Evolutionary conservation across 2,888 invertebrate genomes (phyloP).

Genomic region (Antheraea yamamai): DNA sequence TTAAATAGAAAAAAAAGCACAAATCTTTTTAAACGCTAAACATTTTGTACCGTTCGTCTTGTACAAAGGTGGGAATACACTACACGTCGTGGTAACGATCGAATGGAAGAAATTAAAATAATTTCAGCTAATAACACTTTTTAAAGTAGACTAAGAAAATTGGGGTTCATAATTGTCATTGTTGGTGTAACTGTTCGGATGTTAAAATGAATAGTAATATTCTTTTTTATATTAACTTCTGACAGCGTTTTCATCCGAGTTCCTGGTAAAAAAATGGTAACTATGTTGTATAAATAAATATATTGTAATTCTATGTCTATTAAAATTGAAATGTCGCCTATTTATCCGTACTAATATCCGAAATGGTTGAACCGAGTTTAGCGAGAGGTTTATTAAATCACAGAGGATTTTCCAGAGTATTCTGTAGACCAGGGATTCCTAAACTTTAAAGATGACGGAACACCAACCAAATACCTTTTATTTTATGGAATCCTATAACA

Average conservation of each 20-base stretch:
- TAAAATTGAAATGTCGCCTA: too few species aligned
- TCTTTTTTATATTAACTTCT: background rate
- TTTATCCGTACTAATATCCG: too few species aligned
- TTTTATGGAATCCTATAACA: too few species aligned
- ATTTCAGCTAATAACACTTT: constrained; percentile 27
- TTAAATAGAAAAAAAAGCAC: constrained; percentile 44
- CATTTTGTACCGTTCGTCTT: constrained; percentile 30
- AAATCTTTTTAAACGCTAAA: constrained; percentile 41
- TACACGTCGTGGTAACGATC: constrained; percentile 33
- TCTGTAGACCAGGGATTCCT: too few species aligned
- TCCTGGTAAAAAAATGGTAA: too few species aligned
- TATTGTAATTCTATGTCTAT: too few species aligned
- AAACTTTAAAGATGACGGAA: too few species aligned
- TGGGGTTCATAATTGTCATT: background rate
- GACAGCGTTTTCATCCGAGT: background rate
- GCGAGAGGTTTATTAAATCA: too few species aligned
- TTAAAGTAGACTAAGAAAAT: constrained; percentile 18
- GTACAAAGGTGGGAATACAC: constrained; percentile 53
- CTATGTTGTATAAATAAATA: too few species aligned
- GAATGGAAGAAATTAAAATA: constrained; percentile 27
- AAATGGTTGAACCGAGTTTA: too few species aligned
- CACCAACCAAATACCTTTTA: too few species aligned
- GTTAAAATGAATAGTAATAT: background rate
- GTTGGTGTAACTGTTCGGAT: background rate
- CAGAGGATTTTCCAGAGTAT: too few species aligned